Percentiles rank a stretch among this genome's conserved stretches.
These are phyloP conservation scores for Tursiops truncatus DNA, from an alignment of 2,113 vertebrate genomes.

Conservation along the genomic window DNA sequence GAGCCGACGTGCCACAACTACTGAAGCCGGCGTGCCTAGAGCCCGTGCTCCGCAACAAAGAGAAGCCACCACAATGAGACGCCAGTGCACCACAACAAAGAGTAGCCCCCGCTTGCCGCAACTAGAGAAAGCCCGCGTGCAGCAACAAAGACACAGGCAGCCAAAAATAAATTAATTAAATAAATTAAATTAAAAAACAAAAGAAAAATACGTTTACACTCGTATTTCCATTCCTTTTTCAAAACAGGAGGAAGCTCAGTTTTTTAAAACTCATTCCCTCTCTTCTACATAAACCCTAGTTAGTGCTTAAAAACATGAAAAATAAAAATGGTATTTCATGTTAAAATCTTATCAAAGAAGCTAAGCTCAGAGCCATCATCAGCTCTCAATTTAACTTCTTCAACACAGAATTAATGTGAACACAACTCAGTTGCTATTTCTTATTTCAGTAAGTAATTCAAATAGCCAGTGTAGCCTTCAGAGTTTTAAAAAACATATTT, in stretches of 20 bases:
- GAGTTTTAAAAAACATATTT: background rate
- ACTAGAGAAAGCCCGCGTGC: too few species aligned
- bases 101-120: too few species aligned
- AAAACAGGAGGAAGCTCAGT: background rate
- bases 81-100: too few species aligned
- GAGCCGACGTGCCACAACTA: too few species aligned
- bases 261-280: background rate
- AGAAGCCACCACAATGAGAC: too few species aligned
- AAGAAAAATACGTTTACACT: background rate
- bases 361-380: background rate
- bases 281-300: background rate
- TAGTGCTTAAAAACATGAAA: background rate
- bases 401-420: constrained; percentile 20
- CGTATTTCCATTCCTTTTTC: background rate
- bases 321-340: background rate
- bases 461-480: background rate
- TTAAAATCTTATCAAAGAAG: background rate
- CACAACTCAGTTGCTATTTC: background rate
- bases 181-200: too few species aligned
- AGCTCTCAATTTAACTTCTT: constrained; percentile 12
- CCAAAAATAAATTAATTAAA: too few species aligned
- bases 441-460: background rate
- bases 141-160: too few species aligned
- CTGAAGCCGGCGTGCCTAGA: too few species aligned
- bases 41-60: too few species aligned